Evolutionary conservation across 2,888 invertebrate species (phyloP), one percentile per base, ranked within the genome.

Genomic region (Hyposoter didymator): DNA sequence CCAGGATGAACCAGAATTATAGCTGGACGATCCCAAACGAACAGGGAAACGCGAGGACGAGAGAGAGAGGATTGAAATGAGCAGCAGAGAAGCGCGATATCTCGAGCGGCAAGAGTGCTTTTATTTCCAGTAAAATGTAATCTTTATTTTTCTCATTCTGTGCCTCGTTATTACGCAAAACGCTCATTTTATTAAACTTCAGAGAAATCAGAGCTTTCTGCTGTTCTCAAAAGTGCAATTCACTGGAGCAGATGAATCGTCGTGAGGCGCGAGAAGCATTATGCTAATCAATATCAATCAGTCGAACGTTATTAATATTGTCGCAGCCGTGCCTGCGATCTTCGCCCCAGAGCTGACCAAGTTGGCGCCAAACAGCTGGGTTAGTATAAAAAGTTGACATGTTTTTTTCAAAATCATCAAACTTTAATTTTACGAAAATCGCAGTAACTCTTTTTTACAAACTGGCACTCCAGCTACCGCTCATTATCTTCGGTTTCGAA

Each of bases 1-100:
- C 82, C 75, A 74, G 70, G 82, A 85, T 75, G 82, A 85, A 82
- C 74, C 78, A 79, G 82, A 79, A 74, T 79, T 85, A 82, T 47
- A 52, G 47, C 45, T 45, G 66, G 69, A 72, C 62, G 39, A 55
- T 66, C 55, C 39, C 45, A 32, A 74, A 66, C 32, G n/a, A n/a
- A 64, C 35, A 49, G 22, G 32, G 19, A 47, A 39, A 74, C 2
- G 35, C 1, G 22, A 8, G 39, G 1, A 39, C 39, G 19, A 6
- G n/a, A 39, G 59, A 22, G 28, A 55, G 14, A 28, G 45, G 28
- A 35, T 19, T 39, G 22, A 55, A 55, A 73, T 22, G n/a, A 72
- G 39, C 14, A 28, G 39, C 14, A 28, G 39, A 28, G 39, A 39
- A 78, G 28, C 62, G 78, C 74, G 59, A 59, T 64, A 73, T 70